These are phyloP conservation scores for Ectobius pallidus DNA, from an alignment of 2,888 invertebrate species.

Conservation along the genomic window DNA sequence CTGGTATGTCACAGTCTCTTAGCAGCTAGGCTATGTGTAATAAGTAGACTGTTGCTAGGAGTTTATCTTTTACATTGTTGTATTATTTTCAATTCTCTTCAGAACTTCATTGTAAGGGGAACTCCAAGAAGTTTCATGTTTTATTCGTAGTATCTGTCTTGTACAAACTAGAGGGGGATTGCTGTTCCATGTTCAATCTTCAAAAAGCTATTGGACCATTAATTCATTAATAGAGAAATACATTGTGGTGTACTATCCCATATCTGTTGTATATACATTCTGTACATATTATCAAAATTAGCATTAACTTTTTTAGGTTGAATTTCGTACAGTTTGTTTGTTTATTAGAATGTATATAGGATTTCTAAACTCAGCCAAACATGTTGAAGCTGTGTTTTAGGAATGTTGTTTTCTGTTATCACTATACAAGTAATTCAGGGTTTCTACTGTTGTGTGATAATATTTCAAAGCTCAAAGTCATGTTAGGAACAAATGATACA, in stretches of 20 bases:
- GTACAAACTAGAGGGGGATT: slow-evolving; percentile 31
- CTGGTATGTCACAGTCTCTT: slow-evolving; percentile 8
- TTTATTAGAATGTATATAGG: slow-evolving; percentile 35
- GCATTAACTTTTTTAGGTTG: slow-evolving; percentile 22
- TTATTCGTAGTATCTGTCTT: slow-evolving; percentile 26
- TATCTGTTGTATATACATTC: slow-evolving; percentile 27
- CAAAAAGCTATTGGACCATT: slow-evolving; percentile 19
- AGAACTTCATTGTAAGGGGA: slow-evolving; percentile 41
- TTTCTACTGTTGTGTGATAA: slow-evolving; percentile 3
- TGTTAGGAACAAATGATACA: no score
- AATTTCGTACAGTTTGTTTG: slow-evolving; percentile 21
- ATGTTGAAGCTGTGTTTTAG: not conserved
- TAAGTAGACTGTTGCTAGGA: not conserved
- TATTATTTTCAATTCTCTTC: slow-evolving; percentile 15
- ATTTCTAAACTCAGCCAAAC: not conserved
- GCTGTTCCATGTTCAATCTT: not conserved
- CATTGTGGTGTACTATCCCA: slow-evolving; percentile 31
- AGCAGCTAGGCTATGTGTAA: not conserved
- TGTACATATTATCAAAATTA: slow-evolving; percentile 18
- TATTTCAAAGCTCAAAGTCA: no score
- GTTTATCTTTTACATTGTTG: slow-evolving; percentile 19
- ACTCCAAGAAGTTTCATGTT: slow-evolving; percentile 42
- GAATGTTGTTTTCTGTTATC: slow-evolving; percentile 6
- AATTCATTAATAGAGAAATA: slow-evolving; percentile 12
- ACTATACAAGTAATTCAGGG: slow-evolving; percentile 25